phyloP scores from a whole-genome alignment of 1,140 invertebrate genomes.

The Augochlora pura region DNA sequence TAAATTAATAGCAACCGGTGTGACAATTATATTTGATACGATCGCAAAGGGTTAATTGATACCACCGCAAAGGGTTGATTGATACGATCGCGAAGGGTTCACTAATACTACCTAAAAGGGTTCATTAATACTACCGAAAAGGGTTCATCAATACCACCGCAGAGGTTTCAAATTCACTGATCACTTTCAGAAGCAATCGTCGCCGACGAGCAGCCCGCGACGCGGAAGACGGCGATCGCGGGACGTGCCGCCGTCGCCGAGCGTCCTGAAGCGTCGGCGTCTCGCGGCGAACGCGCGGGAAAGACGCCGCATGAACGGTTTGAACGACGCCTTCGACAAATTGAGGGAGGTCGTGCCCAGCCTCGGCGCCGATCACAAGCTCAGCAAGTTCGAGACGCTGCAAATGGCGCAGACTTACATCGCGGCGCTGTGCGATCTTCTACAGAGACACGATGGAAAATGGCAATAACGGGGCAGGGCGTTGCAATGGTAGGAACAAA shows the following conservation, averaged over 20 bases:
- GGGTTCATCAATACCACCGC: too few relatives aligned
- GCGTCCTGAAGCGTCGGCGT: slow-evolving; percentile 83
- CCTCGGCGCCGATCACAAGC: slow-evolving; percentile 87
- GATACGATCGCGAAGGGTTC: too few relatives aligned
- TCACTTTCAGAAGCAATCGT: slow-evolving; percentile 45
- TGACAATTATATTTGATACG: too few relatives aligned
- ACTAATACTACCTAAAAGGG: too few relatives aligned
- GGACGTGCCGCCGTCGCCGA: slow-evolving; percentile 81
- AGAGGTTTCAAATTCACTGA: background rate
- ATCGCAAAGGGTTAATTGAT: too few relatives aligned
- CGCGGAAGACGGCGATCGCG: slow-evolving; percentile 73
- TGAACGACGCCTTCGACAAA: slow-evolving; percentile 91
- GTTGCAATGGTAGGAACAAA: slow-evolving; percentile 8
- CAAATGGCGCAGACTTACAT: slow-evolving; percentile 95
- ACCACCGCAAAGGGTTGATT: too few relatives aligned
- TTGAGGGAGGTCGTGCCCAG: slow-evolving; percentile 90
- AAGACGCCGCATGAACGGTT: slow-evolving; percentile 89
- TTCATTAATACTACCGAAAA: too few relatives aligned
- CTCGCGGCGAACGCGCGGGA: slow-evolving; percentile 90
- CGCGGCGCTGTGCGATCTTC: slow-evolving; percentile 83
- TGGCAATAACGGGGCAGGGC: slow-evolving; percentile 39
- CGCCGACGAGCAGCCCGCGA: slow-evolving; percentile 70
- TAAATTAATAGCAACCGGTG: too few relatives aligned
- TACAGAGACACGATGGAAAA: slow-evolving; percentile 68
- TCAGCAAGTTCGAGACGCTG: slow-evolving; percentile 93